Evolutionary conservation across 2,888 invertebrate genomes (phyloP), one percentile per base, ranked within the genome.

Genomic region (Drosophila imparisetae): DNA sequence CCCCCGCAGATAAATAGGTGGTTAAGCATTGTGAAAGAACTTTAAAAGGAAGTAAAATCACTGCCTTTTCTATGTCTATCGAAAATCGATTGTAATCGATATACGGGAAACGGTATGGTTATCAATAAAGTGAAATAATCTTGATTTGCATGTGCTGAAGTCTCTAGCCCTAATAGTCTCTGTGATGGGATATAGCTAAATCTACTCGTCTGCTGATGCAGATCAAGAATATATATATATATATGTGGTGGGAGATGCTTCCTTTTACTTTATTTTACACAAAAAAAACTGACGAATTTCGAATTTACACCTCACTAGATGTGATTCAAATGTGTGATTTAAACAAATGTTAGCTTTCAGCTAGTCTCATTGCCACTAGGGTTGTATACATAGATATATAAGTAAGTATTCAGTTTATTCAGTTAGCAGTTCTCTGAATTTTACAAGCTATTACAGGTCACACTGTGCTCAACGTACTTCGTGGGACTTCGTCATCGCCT

Each of bases 401-500:
- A 29, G 18, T 29, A 1, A 5, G 18, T 27, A n/a, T 7, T 6
- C 11, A 38, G 38, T 38, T n/a, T 27, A 50, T n/a, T 11, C 11
- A 54, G 54, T 55, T 13, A 18, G 27, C 8, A n/a, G 18, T 4
- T 13, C 21, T 7, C 24, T 54, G 32, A 15, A 2, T 36, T 10
- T 49, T 38, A 49, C 30, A 29, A 18, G 42, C 13, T n/a, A n/a
- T 21, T 50, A 1, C n/a, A 34, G 21, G 40, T 48, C 64, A 64
- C 52, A 24, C 45, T 45, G 45, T 74, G 73, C 69, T 57, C 50
- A 6, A 18, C n/a, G 24, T 13, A 30, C 21, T 24, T 24, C n/a
- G 24, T 42, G n/a, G n/a, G 24, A 24, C 52, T 69, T 8, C 7
- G 21, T 24, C 38, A 40, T 15, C 42, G 21, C 45, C 54, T 66